phyloP scores from a whole-genome alignment of 2,888 invertebrate genomes.

The Ormyrus pomaceus region DNA sequence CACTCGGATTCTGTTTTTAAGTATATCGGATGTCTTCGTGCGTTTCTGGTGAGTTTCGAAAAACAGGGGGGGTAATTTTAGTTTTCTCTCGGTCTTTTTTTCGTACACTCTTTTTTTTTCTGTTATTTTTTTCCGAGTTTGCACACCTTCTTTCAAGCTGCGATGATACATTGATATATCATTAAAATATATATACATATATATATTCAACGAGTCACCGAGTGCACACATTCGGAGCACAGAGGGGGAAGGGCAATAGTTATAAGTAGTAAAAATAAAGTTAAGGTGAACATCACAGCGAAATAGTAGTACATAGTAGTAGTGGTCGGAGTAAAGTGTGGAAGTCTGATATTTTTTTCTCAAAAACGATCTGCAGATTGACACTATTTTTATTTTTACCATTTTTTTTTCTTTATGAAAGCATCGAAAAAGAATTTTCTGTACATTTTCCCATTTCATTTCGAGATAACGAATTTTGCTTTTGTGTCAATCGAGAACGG shows the following conservation, averaged over 20 bases:
- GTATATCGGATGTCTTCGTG: constrained; percentile 23
- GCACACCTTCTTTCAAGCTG: constrained; percentile 46
- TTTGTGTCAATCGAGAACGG: constrained; percentile 58
- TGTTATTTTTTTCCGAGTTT: not conserved
- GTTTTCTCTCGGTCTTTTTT: constrained; percentile 10
- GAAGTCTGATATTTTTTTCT: constrained; percentile 66
- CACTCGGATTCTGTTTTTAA: constrained; percentile 7
- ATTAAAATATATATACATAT: not conserved
- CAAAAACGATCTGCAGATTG: constrained; percentile 43
- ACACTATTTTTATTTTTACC: constrained; percentile 13
- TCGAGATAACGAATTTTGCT: constrained; percentile 22
- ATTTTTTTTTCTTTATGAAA: not conserved
- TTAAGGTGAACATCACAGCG: constrained; percentile 49
- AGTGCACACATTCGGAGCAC: constrained; percentile 62
- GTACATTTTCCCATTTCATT: not conserved
- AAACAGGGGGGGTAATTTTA: constrained; percentile 34
- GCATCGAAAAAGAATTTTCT: no score
- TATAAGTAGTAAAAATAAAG: constrained; percentile 37
- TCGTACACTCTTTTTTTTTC: not conserved
- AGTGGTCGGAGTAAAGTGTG: constrained; percentile 74
- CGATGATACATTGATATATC: not conserved
- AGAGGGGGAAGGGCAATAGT: not conserved
- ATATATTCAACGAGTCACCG: constrained; percentile 64
- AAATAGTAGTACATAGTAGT: constrained; percentile 57
- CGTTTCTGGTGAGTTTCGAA: not conserved